Conservation (phyloP, 2,797 vertebrate genomes). For the Dipus sagitta region DNA sequence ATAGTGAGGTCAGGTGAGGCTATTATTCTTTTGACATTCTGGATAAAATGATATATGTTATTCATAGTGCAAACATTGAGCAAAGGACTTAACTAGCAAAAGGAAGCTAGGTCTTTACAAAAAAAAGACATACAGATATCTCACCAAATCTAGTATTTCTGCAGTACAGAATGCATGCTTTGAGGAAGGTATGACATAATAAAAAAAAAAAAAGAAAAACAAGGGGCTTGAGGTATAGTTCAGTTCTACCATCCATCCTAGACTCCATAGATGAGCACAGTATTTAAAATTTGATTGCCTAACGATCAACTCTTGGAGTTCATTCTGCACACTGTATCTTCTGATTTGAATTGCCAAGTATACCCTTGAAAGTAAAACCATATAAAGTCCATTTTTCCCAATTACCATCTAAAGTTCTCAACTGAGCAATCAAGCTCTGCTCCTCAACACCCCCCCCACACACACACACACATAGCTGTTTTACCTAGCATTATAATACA, state of each 20-base stretch:
- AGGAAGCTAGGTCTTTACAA: neutral
- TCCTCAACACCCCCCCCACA: neutral
- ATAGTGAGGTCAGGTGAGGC: neutral
- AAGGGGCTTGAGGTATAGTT: neutral
- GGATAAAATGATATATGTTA: constrained; percentile 13
- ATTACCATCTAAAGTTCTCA: neutral
- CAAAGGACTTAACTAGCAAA: neutral
- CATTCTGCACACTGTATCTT: neutral
- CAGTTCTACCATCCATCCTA: neutral
- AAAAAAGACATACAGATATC: neutral
- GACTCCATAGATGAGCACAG: neutral
- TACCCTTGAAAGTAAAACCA: neutral
- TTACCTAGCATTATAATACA: neutral
- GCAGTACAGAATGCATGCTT: neutral
- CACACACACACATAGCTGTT: neutral
- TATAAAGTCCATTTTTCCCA: constrained; percentile 14
- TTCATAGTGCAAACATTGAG: constrained; percentile 12
- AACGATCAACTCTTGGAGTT: neutral
- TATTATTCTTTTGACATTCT: constrained; percentile 10
- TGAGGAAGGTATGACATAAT: neutral
- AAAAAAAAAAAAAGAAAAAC: constrained; percentile 4
- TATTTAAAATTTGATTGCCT: constrained; percentile 46
- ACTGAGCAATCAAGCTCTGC: neutral
- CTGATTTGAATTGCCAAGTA: neutral
- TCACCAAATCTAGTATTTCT: neutral